Conservation (phyloP, 2,888 invertebrate species). For the Hofmannophila pseudospretella region DNA sequence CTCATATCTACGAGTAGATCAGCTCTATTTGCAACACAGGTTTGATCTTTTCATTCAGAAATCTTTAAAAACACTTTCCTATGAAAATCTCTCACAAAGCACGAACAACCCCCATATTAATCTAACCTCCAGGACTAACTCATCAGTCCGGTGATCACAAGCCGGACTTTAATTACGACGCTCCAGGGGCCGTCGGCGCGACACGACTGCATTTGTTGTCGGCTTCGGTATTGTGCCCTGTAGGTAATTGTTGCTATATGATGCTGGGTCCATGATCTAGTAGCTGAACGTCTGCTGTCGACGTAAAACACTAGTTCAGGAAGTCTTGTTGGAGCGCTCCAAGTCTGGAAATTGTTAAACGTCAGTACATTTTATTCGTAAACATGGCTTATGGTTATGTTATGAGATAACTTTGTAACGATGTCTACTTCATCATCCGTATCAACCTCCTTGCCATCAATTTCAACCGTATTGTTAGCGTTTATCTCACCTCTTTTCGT, state of each 20-base stretch:
- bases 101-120: neutral
- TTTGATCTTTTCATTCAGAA: too few relatives aligned
- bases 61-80: too few relatives aligned
- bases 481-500: too few relatives aligned
- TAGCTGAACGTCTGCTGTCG: slow-evolving; percentile 24
- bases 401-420: too few relatives aligned
- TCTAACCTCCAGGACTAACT: slow-evolving; percentile 1
- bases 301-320: slow-evolving; percentile 14
- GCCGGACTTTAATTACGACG: slow-evolving; percentile 59
- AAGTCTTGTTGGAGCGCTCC: neutral
- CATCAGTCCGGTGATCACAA: slow-evolving; percentile 2
- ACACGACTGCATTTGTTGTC: slow-evolving; percentile 60
- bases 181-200: slow-evolving; percentile 59
- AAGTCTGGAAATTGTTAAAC: neutral
- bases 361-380: too few relatives aligned
- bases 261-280: slow-evolving; percentile 38
- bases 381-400: too few relatives aligned
- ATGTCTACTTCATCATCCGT: too few relatives aligned
- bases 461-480: too few relatives aligned
- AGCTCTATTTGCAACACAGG: too few relatives aligned
- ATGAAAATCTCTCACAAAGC: too few relatives aligned
- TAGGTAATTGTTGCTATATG: slow-evolving; percentile 52
- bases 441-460: too few relatives aligned
- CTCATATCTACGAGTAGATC: too few relatives aligned
- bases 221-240: slow-evolving; percentile 42